Evolutionary conservation across 1,140 invertebrate species (phyloP).

Genomic region (Ceratosolen solmsi): DNA sequence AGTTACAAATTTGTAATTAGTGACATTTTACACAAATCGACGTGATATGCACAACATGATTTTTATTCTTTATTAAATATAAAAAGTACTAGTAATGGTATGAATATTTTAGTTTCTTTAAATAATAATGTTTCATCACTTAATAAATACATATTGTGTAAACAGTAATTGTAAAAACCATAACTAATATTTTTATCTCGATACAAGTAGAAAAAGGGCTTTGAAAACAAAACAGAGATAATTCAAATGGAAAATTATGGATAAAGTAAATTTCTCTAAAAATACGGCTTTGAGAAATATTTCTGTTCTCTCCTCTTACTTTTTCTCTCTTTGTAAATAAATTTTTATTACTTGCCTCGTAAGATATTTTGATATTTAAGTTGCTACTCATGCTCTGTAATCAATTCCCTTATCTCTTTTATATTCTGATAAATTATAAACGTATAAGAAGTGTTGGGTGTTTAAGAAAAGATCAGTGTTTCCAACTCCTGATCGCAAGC

Average conservation of each 20-base stretch:
- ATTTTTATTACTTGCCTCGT: too few species aligned
- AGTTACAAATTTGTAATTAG: conserved; percentile 58
- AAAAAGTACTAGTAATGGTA: conserved; percentile 13
- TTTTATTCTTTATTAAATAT: not conserved
- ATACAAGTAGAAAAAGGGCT: conserved; percentile 25
- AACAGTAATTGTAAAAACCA: not conserved
- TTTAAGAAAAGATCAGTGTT: conserved; percentile 15
- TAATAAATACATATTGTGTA: not conserved
- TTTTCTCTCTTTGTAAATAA: too few species aligned
- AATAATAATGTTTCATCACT: not conserved
- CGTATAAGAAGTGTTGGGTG: conserved; percentile 1
- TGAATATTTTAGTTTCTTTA: not conserved
- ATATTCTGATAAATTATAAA: not conserved
- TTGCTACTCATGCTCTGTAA: conserved; percentile 11
- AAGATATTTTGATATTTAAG: not conserved
- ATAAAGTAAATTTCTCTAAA: conserved; percentile 4
- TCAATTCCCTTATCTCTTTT: conserved; percentile 16
- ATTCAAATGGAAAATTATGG: not conserved
- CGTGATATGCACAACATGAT: conserved; percentile 48
- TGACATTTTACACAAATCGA: conserved; percentile 56
- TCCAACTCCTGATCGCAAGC: conserved; percentile 11
- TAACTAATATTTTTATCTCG: conserved; percentile 2
- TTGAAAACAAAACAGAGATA: conserved; percentile 3
- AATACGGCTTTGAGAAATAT: conserved; percentile 6
- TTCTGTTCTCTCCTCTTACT: too few species aligned